Conservation (phyloP, 2,888 invertebrate genomes). For the Ephialtes manifestator region DNA sequence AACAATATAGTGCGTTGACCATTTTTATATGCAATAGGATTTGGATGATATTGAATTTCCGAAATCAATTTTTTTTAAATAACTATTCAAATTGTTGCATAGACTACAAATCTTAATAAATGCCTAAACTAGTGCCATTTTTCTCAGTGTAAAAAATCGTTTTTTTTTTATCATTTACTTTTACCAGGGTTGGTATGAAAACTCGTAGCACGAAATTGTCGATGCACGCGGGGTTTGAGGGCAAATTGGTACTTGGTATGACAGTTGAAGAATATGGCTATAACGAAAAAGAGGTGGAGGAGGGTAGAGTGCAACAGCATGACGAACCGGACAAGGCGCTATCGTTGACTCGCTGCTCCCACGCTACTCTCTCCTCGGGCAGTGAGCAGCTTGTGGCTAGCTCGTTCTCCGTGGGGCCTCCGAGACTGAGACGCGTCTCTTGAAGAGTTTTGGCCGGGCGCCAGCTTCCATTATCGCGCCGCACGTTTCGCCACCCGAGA, state of each 20-base stretch:
- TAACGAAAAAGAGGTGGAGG: slow-evolving; percentile 9
- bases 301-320: slow-evolving; percentile 12
- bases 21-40: no score
- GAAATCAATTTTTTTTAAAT: no score
- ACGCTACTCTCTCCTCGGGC: not conserved
- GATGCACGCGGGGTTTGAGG: not conserved
- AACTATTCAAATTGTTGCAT: no score
- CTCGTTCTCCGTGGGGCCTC: slow-evolving; percentile 63
- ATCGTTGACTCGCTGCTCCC: slow-evolving; percentile 30
- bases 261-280: slow-evolving; percentile 59
- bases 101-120: no score
- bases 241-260: slow-evolving; percentile 60
- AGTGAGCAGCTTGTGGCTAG: slow-evolving; percentile 35
- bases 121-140: no score
- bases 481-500: slow-evolving; percentile 66
- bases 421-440: slow-evolving; percentile 63
- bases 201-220: slow-evolving; percentile 2
- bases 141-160: no score
- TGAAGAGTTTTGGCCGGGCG: slow-evolving; percentile 71
- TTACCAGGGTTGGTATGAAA: not conserved
- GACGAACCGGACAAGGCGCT: slow-evolving; percentile 12
- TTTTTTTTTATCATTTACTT: no score
- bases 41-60: no score
- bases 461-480: slow-evolving; percentile 75
- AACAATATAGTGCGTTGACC: no score